A percentile compares a stretch with the other conserved stretches of the same genome.
Evolutionary conservation across 2,888 invertebrate species (phyloP).

Genomic region (Ophioninae sp.): DNA sequence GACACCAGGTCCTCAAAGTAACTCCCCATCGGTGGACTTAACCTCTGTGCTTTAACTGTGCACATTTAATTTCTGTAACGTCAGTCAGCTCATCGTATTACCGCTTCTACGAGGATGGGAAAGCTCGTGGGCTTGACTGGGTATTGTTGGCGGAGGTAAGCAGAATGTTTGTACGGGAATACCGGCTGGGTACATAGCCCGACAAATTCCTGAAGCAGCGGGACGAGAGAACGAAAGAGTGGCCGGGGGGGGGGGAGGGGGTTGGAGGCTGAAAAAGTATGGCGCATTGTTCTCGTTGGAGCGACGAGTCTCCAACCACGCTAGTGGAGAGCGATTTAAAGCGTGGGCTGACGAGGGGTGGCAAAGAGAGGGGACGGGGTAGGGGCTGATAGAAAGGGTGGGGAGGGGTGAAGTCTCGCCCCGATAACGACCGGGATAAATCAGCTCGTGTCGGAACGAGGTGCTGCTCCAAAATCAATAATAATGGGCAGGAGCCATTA

Average conservation of each 20-base stretch:
- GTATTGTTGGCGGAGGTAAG: slow-evolving; percentile 28
- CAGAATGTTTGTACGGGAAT: slow-evolving; percentile 38
- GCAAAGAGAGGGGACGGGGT: slow-evolving; percentile 51
- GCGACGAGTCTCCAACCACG: slow-evolving; percentile 62
- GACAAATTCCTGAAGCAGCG: slow-evolving; percentile 54
- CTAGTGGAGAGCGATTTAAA: slow-evolving; percentile 65
- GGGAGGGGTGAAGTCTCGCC: slow-evolving; percentile 64
- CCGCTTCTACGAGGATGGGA: slow-evolving; percentile 11
- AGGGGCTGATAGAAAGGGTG: neutral
- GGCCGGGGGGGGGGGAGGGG: slow-evolving; percentile 38
- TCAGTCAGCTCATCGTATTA: slow-evolving; percentile 26
- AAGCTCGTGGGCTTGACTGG: slow-evolving; percentile 24
- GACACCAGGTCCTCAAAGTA: too few relatives aligned
- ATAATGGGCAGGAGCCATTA: slow-evolving; percentile 81
- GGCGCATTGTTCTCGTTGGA: slow-evolving; percentile 63
- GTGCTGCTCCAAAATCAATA: slow-evolving; percentile 79
- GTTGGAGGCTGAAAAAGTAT: slow-evolving; percentile 54
- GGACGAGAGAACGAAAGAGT: slow-evolving; percentile 41
- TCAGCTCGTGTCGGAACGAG: slow-evolving; percentile 73
- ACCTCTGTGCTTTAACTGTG: neutral
- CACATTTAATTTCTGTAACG: slow-evolving; percentile 16
- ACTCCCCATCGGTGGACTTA: neutral
- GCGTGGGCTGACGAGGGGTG: slow-evolving; percentile 37
- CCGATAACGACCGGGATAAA: slow-evolving; percentile 80
- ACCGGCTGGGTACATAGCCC: slow-evolving; percentile 44